Percentiles rank a stretch among this genome's conserved stretches.
These are phyloP conservation scores for Synanthedon vespiformis DNA, from an alignment of 2,888 invertebrate species.

Conservation along the genomic window DNA sequence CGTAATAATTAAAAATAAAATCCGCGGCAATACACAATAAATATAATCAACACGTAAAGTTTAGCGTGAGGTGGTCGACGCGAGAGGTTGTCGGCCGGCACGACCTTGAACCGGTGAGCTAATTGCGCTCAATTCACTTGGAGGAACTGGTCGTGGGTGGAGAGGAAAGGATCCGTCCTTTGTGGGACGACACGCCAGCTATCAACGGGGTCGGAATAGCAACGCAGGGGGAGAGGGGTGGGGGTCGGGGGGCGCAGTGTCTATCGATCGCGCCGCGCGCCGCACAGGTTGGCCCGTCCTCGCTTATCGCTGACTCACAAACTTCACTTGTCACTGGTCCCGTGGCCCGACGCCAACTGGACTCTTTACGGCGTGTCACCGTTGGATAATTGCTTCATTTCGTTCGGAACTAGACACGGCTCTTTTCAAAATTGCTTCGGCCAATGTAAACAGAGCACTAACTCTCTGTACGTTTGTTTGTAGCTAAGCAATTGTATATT, in stretches of 20 bases:
- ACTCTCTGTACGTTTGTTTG: too few relatives aligned
- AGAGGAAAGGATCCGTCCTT: constrained; percentile 5
- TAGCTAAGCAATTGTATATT: too few relatives aligned
- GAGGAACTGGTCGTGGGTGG: constrained; percentile 15
- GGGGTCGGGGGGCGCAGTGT: constrained; percentile 38
- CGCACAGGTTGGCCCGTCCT: constrained; percentile 27
- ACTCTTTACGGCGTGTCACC: constrained; percentile 43
- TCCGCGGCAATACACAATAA: constrained; percentile 29
- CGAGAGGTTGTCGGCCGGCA: constrained; percentile 1
- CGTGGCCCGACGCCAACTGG: constrained; percentile 53
- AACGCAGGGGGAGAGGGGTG: neutral
- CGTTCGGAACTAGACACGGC: constrained; percentile 8
- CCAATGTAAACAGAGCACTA: too few relatives aligned
- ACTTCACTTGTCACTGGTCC: constrained; percentile 33
- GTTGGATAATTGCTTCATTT: constrained; percentile 24
- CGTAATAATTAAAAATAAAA: constrained; percentile 63
- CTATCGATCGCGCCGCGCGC: constrained; percentile 63
- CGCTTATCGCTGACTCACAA: constrained; percentile 53
- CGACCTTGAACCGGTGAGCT: constrained; percentile 48
- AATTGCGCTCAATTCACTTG: constrained; percentile 24
- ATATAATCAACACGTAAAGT: constrained; percentile 24
- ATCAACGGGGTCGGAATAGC: constrained; percentile 18
- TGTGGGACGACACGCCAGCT: constrained; percentile 24
- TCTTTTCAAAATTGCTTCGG: too few relatives aligned
- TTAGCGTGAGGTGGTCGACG: constrained; percentile 34